Percentiles rank a stretch among this genome's conserved stretches.
Conservation (phyloP, 2,113 vertebrate genomes). For the Speoplatyrhinus poulsoni region DNA sequence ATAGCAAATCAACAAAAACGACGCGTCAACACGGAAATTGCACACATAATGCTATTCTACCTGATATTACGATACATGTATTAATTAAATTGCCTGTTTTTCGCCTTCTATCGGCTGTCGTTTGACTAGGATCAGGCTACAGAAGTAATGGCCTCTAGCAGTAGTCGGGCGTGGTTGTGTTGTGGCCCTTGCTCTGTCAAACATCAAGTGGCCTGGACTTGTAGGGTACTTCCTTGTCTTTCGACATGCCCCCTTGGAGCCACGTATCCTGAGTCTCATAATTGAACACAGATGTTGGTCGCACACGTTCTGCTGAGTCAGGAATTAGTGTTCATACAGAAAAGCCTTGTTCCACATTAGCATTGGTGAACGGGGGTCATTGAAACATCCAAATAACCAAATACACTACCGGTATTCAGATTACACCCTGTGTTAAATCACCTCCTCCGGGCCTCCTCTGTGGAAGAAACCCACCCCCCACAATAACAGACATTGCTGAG, state of each 20-base stretch:
- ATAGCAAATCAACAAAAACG: no score
- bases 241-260: neutral
- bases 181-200: neutral
- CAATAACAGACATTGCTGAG: no score
- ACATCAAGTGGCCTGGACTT: conserved; percentile 2
- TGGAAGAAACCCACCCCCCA: no score
- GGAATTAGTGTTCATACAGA: neutral
- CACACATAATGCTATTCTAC: no score
- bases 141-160: neutral
- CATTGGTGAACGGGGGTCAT: neutral
- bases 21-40: no score
- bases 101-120: no score
- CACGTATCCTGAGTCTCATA: conserved; percentile 26
- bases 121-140: no score
- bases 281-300: conserved; percentile 42
- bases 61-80: no score
- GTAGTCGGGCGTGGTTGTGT: conserved; percentile 40
- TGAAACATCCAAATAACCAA: neutral
- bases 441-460: no score
- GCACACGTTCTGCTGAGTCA: conserved; percentile 35
- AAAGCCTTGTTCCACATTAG: neutral
- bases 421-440: no score
- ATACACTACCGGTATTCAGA: neutral
- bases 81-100: no score
- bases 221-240: conserved; percentile 32